Evolutionary conservation across 2,888 invertebrate genomes (phyloP).

Genomic region (Zygogramma bicolorata): DNA sequence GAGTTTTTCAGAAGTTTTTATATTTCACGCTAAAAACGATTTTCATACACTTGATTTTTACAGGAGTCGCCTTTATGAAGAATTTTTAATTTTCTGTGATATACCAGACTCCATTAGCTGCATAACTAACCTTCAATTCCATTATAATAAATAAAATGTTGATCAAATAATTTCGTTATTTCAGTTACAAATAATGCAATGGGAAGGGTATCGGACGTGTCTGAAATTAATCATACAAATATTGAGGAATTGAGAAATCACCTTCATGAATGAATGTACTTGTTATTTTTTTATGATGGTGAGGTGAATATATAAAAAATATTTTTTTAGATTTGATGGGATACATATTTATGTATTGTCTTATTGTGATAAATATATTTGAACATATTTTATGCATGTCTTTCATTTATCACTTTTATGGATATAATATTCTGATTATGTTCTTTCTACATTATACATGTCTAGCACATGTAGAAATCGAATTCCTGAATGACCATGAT

Average conservation of each 20-base stretch:
- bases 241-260: neutral
- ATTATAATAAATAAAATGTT: neutral
- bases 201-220: no score
- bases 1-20: no score
- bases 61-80: no score
- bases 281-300: conserved; percentile 2
- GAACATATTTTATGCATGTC: neutral
- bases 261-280: neutral
- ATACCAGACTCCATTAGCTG: no score
- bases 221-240: neutral
- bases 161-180: neutral
- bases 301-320: neutral
- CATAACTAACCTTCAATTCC: no score
- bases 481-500: no score
- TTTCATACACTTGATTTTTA: no score
- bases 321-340: neutral
- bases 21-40: no score
- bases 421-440: neutral
- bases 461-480: no score
- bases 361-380: conserved; percentile 4
- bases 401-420: neutral
- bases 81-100: no score
- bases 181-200: no score
- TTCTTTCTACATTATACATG: no score
- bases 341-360: neutral